A percentile compares a stretch with the other conserved stretches of the same genome.
Evolutionary conservation across 1,140 invertebrate genomes (phyloP).

Genomic region (Pissodes strobi): DNA sequence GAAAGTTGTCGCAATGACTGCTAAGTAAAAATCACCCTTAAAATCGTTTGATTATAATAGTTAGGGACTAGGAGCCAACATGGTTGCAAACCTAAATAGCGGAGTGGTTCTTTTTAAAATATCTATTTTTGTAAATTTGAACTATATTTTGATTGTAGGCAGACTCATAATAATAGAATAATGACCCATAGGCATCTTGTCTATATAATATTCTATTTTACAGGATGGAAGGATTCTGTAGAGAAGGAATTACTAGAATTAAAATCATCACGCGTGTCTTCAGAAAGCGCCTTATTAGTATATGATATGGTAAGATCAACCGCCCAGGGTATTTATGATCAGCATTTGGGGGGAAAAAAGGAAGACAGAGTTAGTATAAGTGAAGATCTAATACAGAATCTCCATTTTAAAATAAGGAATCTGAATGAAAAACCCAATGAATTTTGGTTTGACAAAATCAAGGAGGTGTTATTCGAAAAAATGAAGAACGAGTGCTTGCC

Average conservation of each 20-base stretch:
- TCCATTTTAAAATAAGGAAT: constrained; percentile 69
- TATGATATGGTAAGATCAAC: constrained; percentile 73
- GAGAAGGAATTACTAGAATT: constrained; percentile 75
- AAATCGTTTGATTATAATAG: too few species aligned
- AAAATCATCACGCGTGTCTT: constrained; percentile 55
- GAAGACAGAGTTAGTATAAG: constrained; percentile 69
- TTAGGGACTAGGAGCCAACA: too few species aligned
- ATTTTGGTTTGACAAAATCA: constrained; percentile 85
- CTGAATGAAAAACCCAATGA: constrained; percentile 64
- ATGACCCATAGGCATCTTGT: too few species aligned
- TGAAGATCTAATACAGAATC: constrained; percentile 65
- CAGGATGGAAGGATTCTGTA: constrained; percentile 76
- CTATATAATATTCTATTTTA: constrained; percentile 11
- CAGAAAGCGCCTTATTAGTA: constrained; percentile 55
- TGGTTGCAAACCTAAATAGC: too few species aligned
- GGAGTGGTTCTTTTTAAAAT: too few species aligned
- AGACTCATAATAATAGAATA: too few species aligned
- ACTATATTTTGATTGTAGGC: too few species aligned
- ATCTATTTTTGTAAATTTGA: too few species aligned
- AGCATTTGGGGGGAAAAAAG: constrained; percentile 79
- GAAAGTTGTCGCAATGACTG: too few species aligned
- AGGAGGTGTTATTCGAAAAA: constrained; percentile 71
- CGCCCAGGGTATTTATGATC: constrained; percentile 79
- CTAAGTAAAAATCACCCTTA: too few species aligned
- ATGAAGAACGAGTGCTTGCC: constrained; percentile 70